Conservation (phyloP, 2,797 vertebrate genomes). For the Steatocranus sp. region DNA sequence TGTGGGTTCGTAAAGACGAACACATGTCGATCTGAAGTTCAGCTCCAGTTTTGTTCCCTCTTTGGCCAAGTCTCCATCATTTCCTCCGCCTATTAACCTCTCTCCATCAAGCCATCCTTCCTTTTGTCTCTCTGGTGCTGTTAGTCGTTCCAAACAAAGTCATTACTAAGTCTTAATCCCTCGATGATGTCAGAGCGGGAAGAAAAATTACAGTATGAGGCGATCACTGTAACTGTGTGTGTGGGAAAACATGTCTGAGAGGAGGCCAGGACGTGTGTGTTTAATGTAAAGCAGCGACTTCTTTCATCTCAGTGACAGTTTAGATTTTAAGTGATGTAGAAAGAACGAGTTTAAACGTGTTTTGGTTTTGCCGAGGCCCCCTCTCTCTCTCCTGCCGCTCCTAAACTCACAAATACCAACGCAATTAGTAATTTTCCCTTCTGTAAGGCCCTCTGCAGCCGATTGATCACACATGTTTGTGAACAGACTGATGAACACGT, state of each 20-base stretch:
- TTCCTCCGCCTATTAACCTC: neutral
- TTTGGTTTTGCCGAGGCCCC: neutral
- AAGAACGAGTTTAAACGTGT: neutral
- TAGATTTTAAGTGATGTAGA: neutral
- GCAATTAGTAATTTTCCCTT: constrained; percentile 29
- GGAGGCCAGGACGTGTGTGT: neutral
- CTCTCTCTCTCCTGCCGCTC: neutral
- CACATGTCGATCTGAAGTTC: neutral
- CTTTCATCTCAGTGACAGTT: constrained; percentile 13
- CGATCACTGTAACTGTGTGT: neutral
- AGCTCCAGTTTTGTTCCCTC: neutral
- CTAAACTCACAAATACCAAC: constrained; percentile 14
- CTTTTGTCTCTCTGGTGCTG: neutral
- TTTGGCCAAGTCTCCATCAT: neutral
- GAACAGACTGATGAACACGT: neutral
- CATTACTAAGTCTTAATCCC: neutral
- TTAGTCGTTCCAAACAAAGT: neutral
- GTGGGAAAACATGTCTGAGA: constrained; percentile 1
- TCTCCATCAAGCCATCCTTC: neutral
- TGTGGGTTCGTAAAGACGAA: neutral
- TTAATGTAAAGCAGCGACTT: constrained; percentile 2
- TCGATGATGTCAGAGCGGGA: constrained; percentile 11
- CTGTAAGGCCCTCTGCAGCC: constrained; percentile 10
- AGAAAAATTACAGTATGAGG: neutral
- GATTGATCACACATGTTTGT: constrained; percentile 53